Evolutionary conservation across 2,797 vertebrate genomes (phyloP).

Genomic region (Percopsis omiscomaycus): DNA sequence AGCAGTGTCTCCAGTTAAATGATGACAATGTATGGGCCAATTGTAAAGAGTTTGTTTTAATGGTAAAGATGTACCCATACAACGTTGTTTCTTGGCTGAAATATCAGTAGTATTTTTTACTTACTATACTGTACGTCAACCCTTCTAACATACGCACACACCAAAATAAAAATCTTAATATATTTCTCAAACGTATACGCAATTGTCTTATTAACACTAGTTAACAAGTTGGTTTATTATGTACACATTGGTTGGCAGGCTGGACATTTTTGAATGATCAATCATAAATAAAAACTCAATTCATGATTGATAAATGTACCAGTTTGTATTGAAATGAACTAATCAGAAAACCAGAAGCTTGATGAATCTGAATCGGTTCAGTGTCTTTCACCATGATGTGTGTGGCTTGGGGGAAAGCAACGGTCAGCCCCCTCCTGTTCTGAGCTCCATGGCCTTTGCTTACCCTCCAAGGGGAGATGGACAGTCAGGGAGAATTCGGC

Average conservation of each 20-base stretch:
- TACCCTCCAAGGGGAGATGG: not conserved
- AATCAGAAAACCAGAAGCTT: not conserved
- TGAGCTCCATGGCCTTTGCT: conserved; percentile 8
- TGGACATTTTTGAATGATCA: conserved; percentile 4
- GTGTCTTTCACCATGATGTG: not conserved
- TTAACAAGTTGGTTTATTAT: conserved; percentile 65
- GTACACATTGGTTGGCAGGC: conserved; percentile 55
- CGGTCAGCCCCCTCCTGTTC: not conserved
- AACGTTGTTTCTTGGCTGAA: no score
- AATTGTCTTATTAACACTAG: conserved; percentile 44
- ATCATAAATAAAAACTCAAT: not conserved
- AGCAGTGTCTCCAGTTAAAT: no score
- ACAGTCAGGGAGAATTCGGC: conserved; percentile 23
- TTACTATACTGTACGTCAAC: no score
- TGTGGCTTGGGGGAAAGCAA: conserved; percentile 19
- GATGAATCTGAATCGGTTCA: not conserved
- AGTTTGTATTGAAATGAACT: not conserved
- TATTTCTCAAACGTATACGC: conserved; percentile 54
- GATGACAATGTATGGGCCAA: no score
- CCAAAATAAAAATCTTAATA: no score
- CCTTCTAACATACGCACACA: no score
- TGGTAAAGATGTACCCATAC: no score
- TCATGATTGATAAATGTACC: not conserved
- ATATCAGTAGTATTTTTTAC: no score
- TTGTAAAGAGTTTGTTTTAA: no score